phyloP scores from a whole-genome alignment of 2,113 vertebrate species.

The Hypocryptadius cinnamomeus region DNA sequence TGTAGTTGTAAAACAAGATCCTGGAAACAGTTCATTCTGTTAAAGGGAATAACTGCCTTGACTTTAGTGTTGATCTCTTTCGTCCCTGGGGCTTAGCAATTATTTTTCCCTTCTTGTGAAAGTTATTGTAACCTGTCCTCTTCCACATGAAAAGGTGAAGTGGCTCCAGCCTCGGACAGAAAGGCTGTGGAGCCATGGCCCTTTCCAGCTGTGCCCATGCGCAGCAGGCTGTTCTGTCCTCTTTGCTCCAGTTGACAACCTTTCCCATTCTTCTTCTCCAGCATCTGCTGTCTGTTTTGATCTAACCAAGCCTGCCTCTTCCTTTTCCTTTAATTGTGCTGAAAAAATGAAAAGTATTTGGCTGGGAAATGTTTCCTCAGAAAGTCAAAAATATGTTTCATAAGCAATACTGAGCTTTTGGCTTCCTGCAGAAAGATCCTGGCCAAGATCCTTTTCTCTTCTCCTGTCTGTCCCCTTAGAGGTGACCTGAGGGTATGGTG shows the following conservation, averaged over 20 bases:
- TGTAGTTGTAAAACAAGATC: not conserved
- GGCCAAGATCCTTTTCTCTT: not conserved
- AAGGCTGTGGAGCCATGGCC: not conserved
- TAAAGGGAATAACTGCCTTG: not conserved
- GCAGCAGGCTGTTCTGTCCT: not conserved
- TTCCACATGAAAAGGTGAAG: not conserved
- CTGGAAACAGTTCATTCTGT: not conserved
- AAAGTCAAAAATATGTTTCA: not conserved
- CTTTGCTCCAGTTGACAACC: not conserved
- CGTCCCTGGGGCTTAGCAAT: not conserved
- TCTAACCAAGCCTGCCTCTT: conserved; percentile 33
- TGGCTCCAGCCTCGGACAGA: not conserved
- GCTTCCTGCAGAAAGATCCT: not conserved
- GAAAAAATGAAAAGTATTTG: conserved; percentile 24
- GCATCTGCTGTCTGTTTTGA: conserved; percentile 49
- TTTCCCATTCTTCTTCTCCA: not conserved
- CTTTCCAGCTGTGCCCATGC: not conserved
- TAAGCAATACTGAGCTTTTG: not conserved
- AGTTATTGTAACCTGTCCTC: not conserved
- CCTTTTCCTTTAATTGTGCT: conserved; percentile 70
- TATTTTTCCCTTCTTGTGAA: not conserved
- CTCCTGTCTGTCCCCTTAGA: not conserved
- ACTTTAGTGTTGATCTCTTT: not conserved
- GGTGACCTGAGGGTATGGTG: not conserved
- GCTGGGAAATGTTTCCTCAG: conserved; percentile 12